Conservation (phyloP, 2,888 invertebrate genomes). For the Tenthredo mesomela region DNA sequence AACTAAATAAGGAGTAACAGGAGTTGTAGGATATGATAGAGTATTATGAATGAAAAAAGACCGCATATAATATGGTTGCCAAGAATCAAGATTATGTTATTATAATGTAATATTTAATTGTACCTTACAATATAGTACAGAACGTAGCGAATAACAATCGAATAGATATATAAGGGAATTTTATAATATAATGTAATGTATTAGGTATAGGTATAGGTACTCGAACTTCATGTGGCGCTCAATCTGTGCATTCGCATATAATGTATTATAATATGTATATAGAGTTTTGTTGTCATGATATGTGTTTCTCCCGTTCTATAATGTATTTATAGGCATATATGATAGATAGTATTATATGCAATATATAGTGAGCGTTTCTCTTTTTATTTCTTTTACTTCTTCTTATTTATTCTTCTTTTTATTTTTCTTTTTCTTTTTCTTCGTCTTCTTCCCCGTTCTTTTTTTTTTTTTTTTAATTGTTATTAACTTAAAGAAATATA, state of each 20-base stretch:
- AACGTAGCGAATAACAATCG: constrained; percentile 55
- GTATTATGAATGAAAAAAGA: background rate
- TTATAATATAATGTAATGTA: constrained; percentile 31
- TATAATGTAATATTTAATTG: no score
- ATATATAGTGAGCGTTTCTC: constrained; percentile 42
- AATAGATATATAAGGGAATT: constrained; percentile 42
- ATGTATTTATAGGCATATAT: constrained; percentile 8
- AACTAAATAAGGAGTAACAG: background rate
- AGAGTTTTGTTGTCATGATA: constrained; percentile 37
- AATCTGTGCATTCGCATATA: constrained; percentile 46
- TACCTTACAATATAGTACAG: constrained; percentile 63
- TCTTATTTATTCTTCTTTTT: constrained; percentile 22
- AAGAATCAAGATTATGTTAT: constrained; percentile 71
- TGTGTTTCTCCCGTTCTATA: constrained; percentile 38
- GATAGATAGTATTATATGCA: background rate
- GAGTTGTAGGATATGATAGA: background rate
- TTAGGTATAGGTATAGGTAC: constrained; percentile 42
- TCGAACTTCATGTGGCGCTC: constrained; percentile 49
- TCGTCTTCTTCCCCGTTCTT: constrained; percentile 8
- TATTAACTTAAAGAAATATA: constrained; percentile 42
- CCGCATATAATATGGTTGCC: constrained; percentile 57
- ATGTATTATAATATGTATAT: constrained; percentile 24
- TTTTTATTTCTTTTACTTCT: background rate
- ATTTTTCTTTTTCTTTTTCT: constrained; percentile 9
- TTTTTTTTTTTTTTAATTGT: constrained; percentile 37